Conservation (phyloP, 2,113 vertebrate species). For the Stegostoma tigrinum region DNA sequence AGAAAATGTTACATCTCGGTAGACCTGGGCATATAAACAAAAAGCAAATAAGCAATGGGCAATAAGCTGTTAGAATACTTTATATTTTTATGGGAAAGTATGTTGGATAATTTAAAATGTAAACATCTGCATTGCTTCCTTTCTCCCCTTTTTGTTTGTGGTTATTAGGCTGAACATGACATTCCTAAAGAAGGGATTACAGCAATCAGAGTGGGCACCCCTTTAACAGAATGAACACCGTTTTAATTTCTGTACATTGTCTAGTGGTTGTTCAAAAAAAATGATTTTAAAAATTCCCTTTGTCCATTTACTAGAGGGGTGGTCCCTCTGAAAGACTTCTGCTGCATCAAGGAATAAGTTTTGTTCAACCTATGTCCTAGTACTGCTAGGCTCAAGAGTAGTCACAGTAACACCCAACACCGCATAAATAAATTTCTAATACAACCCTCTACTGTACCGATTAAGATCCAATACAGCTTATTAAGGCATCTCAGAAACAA, state of each 20-base stretch:
- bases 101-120: neutral
- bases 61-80: neutral
- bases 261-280: slow-evolving; percentile 18
- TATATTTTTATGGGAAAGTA: slow-evolving; percentile 15
- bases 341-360: neutral
- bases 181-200: slow-evolving; percentile 21
- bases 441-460: neutral
- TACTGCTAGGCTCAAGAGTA: neutral
- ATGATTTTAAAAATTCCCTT: neutral
- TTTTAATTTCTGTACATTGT: neutral
- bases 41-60: slow-evolving; percentile 8
- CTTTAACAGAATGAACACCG: neutral
- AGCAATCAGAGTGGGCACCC: slow-evolving; percentile 18
- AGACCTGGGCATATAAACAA: neutral
- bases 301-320: neutral
- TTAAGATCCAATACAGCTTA: neutral
- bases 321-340: neutral
- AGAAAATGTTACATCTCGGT: slow-evolving; percentile 23
- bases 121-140: slow-evolving; percentile 18
- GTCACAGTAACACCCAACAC: neutral
- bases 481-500: slow-evolving; percentile 7
- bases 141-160: neutral
- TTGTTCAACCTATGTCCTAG: neutral
- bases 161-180: slow-evolving; percentile 2
- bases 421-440: neutral